These are phyloP conservation scores for Pseudomugil tenellus DNA, from an alignment of 2,797 vertebrate species.

Conservation along the genomic window DNA sequence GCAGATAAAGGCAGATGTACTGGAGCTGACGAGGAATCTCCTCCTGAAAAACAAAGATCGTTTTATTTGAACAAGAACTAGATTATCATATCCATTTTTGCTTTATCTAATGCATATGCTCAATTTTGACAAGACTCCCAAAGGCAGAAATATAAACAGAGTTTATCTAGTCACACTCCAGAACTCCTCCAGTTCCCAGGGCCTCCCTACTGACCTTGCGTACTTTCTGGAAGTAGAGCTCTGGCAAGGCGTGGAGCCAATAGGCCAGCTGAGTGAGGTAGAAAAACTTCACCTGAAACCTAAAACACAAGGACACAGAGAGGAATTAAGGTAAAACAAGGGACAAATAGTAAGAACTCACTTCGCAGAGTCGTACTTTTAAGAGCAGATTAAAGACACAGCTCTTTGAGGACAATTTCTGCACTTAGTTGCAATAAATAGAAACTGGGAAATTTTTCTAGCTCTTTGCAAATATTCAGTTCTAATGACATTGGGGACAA, in stretches of 20 bases:
- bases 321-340: not conserved
- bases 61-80: conserved; percentile 15
- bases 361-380: too few species aligned
- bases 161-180: conserved; percentile 44
- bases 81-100: not conserved
- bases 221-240: conserved; percentile 99
- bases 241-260: conserved; percentile 95
- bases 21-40: conserved; percentile 94
- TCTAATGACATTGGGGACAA: too few species aligned
- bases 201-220: conserved; percentile 90
- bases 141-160: conserved; percentile 20
- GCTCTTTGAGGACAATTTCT: too few species aligned
- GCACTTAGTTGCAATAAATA: too few species aligned
- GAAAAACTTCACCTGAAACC: conserved; percentile 99
- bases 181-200: conserved; percentile 47
- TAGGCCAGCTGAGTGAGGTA: conserved; percentile 97
- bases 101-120: conserved; percentile 11
- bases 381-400: too few species aligned
- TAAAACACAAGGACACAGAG: conserved; percentile 59
- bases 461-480: too few species aligned
- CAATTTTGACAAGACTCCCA: not conserved
- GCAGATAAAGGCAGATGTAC: conserved; percentile 93
- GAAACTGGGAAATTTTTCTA: too few species aligned
- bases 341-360: not conserved
- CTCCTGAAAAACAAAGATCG: conserved; percentile 84